These are phyloP conservation scores for Catamblyrhynchus diadema DNA, from an alignment of 2,797 vertebrate species.

Conservation along the genomic window DNA sequence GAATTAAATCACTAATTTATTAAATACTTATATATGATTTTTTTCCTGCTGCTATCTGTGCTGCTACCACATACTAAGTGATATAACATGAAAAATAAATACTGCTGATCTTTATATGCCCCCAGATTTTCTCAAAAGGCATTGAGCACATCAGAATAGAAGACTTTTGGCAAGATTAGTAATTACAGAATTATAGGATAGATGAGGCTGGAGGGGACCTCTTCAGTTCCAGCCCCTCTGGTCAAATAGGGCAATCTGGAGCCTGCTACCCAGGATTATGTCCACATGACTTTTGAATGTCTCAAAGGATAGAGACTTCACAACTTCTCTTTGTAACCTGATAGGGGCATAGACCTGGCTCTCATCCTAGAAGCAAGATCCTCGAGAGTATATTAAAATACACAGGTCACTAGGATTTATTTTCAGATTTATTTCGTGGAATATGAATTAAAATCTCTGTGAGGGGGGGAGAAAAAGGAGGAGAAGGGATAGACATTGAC, in stretches of 20 bases:
- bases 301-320: neutral
- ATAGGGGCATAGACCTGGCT: neutral
- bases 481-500: neutral
- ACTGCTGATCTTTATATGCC: fast-evolving
- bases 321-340: neutral
- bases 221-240: neutral
- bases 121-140: neutral
- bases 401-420: neutral
- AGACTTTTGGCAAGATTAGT: neutral
- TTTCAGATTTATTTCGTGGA: neutral
- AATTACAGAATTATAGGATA: neutral
- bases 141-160: neutral
- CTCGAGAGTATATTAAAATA: neutral
- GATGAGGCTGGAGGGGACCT: neutral
- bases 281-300: neutral
- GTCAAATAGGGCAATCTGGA: neutral
- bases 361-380: neutral
- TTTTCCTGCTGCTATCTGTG: neutral
- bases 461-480: fast-evolving
- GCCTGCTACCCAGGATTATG: neutral
- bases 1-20: neutral
- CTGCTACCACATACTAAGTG: neutral
- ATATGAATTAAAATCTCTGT: neutral
- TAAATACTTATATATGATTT: neutral
- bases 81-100: neutral